Conservation (phyloP, 2,797 vertebrate genomes). For the Lacerta agilis region DNA sequence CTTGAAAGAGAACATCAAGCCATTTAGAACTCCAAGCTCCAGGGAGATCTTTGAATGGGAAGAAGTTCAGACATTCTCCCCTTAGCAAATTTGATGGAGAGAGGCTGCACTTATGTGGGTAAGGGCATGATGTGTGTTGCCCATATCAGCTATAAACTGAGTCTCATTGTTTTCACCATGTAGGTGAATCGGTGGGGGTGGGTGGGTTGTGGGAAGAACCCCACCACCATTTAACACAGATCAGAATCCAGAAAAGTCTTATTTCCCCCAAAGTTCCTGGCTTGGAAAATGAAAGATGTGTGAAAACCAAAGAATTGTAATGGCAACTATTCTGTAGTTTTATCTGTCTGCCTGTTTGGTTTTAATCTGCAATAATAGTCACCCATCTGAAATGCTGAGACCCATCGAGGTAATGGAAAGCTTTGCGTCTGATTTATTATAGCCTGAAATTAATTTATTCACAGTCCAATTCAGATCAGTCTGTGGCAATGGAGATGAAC, state of each 20-base stretch:
- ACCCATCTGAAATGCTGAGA: slow-evolving; percentile 59
- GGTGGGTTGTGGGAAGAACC: too few relatives aligned
- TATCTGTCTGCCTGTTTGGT: slow-evolving; percentile 28
- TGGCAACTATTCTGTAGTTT: slow-evolving; percentile 1
- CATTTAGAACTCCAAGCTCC: too few relatives aligned
- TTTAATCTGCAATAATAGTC: slow-evolving; percentile 43
- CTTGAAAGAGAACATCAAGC: too few relatives aligned
- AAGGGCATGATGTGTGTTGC: background rate
- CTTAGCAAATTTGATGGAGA: background rate
- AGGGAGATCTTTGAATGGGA: too few relatives aligned
- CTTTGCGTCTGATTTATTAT: slow-evolving; percentile 61
- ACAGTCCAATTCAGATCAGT: slow-evolving; percentile 50
- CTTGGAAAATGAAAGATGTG: slow-evolving; percentile 8
- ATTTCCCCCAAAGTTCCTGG: background rate
- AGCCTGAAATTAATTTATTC: slow-evolving; percentile 71
- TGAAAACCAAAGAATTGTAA: slow-evolving; percentile 19
- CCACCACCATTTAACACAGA: background rate
- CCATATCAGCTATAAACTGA: background rate
- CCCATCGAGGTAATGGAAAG: slow-evolving; percentile 56
- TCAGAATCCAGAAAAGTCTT: background rate
- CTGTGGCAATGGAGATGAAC: slow-evolving; percentile 10
- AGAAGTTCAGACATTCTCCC: background rate
- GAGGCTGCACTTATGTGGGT: background rate
- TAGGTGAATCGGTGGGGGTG: too few relatives aligned
- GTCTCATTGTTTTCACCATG: background rate